phyloP scores from a whole-genome alignment of 2,888 invertebrate genomes.

The Drosophila kanekoi region DNA sequence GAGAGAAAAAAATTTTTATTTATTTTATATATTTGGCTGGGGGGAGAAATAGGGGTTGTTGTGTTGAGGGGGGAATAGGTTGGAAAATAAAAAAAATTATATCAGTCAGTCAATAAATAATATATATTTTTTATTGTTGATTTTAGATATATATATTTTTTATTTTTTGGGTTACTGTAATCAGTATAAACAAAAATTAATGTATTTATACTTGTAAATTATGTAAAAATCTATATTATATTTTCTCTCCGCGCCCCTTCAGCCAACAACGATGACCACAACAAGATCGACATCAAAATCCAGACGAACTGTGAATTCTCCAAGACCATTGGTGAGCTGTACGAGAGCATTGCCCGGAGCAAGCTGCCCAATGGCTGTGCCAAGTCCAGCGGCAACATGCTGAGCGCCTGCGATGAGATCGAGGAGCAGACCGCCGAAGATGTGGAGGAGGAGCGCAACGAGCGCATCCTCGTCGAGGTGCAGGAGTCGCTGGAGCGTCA shows the following conservation, averaged over 20 bases:
- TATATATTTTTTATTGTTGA: too few species aligned
- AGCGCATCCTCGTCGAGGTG: conserved; percentile 90
- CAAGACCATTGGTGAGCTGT: conserved; percentile 84
- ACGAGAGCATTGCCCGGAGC: conserved; percentile 80
- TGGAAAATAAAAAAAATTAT: too few species aligned
- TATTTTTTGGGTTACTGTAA: too few species aligned
- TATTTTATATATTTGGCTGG: too few species aligned
- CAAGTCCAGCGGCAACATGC: conserved; percentile 39
- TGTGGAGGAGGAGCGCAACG: conserved; percentile 88
- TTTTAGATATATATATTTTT: too few species aligned
- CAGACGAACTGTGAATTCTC: conserved; percentile 85
- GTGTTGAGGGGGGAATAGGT: too few species aligned
- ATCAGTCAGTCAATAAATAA: too few species aligned
- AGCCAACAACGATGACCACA: conserved; percentile 73
- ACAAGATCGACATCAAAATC: conserved; percentile 85
- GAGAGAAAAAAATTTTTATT: too few species aligned
- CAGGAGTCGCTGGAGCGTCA: conserved; percentile 91
- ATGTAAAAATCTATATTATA: too few species aligned
- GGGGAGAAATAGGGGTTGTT: too few species aligned
- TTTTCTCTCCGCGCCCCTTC: background rate
- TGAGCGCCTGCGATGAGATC: conserved; percentile 86
- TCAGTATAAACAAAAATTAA: background rate
- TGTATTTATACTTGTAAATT: too few species aligned
- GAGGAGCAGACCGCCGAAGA: conserved; percentile 85
- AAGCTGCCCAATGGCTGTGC: conserved; percentile 63